Evolutionary conservation across 2,113 vertebrate species (phyloP).

Genomic region (Neolamprologus longior): DNA sequence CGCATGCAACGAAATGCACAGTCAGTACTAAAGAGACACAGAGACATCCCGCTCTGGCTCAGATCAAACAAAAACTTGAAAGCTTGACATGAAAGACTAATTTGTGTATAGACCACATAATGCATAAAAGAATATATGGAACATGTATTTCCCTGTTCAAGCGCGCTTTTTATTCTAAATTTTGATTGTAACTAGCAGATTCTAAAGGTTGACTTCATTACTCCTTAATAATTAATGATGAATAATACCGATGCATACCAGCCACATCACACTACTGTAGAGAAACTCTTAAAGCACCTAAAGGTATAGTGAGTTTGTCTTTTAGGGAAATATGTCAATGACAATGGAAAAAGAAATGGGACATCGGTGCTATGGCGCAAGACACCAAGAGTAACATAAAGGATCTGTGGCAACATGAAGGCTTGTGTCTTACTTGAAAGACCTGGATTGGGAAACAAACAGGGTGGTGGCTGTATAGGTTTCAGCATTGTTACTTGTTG

Average conservation of each 20-base stretch:
- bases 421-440: not conserved
- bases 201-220: not conserved
- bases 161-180: not conserved
- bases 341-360: not conserved
- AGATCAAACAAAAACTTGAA: not conserved
- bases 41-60: not conserved
- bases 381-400: not conserved
- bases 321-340: not conserved
- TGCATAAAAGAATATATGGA: not conserved
- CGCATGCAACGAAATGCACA: not conserved
- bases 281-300: not conserved
- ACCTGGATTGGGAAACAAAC: rapidly evolving
- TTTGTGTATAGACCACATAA: not conserved
- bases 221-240: not conserved
- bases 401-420: not conserved
- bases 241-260: not conserved
- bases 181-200: not conserved
- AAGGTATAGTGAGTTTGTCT: not conserved
- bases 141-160: not conserved
- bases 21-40: not conserved
- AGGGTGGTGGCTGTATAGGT: not conserved
- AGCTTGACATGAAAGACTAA: not conserved
- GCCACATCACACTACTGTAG: not conserved
- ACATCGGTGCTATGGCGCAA: not conserved
- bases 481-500: not conserved